A percentile compares a stretch with the other conserved stretches of the same genome.
These are phyloP conservation scores for Coptodon rendalli DNA, from an alignment of 2,113 vertebrate species.

Conservation along the genomic window DNA sequence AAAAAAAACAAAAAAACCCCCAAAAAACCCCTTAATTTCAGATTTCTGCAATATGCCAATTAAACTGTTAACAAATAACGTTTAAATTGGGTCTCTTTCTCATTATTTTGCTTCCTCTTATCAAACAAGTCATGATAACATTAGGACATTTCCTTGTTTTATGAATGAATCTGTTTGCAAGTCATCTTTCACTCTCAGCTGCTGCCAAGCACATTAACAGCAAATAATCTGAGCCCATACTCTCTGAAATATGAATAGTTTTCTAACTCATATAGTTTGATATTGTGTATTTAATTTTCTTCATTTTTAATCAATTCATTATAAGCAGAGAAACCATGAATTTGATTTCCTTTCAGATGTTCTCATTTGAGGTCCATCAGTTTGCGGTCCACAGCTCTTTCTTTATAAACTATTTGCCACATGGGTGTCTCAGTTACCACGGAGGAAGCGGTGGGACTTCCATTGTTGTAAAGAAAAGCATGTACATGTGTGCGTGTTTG, in stretches of 20 bases:
- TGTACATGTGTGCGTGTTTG: background rate
- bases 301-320: background rate
- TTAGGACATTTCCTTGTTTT: background rate
- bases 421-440: background rate
- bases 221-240: background rate
- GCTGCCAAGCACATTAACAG: background rate
- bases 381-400: background rate
- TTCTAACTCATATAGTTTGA: background rate
- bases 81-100: background rate
- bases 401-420: slow-evolving; percentile 11
- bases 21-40: accelerated
- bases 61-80: background rate
- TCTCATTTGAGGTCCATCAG: background rate
- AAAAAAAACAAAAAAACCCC: background rate
- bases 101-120: background rate
- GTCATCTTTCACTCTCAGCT: background rate
- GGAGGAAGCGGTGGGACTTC: background rate
- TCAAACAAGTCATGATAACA: background rate
- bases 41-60: background rate
- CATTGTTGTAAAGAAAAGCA: slow-evolving; percentile 5
- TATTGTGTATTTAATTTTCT: background rate
- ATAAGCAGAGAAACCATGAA: background rate
- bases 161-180: background rate
- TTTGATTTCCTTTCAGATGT: background rate
- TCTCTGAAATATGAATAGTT: background rate